Conservation (phyloP, 1,140 invertebrate genomes). For the Brachionus sp. region DNA sequence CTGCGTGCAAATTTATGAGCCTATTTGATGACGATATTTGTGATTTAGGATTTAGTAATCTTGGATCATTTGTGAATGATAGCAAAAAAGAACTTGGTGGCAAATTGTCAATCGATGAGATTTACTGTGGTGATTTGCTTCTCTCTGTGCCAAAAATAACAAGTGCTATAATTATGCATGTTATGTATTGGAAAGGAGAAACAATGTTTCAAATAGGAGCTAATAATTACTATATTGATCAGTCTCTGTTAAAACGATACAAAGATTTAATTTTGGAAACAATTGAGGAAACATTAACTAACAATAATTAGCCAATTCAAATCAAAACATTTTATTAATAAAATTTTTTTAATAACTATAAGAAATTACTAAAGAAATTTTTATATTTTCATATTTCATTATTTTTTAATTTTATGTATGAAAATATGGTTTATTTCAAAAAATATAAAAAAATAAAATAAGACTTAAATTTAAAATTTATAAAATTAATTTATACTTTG, state of each 20-base stretch:
- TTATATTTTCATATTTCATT: too few species aligned
- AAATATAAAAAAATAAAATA: too few species aligned
- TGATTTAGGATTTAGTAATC: slow-evolving; percentile 7
- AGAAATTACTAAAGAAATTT: too few species aligned
- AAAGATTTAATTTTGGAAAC: background rate
- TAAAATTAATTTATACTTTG: too few species aligned
- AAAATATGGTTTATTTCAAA: too few species aligned
- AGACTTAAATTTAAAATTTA: too few species aligned
- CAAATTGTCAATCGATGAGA: background rate
- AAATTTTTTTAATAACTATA: too few species aligned
- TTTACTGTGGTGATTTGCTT: slow-evolving; percentile 16
- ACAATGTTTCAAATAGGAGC: slow-evolving; percentile 39
- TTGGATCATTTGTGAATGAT: slow-evolving; percentile 7
- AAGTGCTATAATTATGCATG: background rate
- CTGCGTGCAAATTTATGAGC: background rate
- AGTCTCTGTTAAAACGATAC: background rate
- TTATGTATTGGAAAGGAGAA: slow-evolving; percentile 26
- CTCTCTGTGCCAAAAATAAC: background rate
- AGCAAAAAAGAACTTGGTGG: background rate
- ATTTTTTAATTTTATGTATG: too few species aligned
- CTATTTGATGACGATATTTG: background rate
- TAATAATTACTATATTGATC: background rate
- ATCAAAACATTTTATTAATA: too few species aligned
- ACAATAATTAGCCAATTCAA: too few species aligned
- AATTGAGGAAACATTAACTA: background rate